These are phyloP conservation scores for Andrena trimmerana DNA, from an alignment of 2,888 invertebrate genomes.

Conservation along the genomic window DNA sequence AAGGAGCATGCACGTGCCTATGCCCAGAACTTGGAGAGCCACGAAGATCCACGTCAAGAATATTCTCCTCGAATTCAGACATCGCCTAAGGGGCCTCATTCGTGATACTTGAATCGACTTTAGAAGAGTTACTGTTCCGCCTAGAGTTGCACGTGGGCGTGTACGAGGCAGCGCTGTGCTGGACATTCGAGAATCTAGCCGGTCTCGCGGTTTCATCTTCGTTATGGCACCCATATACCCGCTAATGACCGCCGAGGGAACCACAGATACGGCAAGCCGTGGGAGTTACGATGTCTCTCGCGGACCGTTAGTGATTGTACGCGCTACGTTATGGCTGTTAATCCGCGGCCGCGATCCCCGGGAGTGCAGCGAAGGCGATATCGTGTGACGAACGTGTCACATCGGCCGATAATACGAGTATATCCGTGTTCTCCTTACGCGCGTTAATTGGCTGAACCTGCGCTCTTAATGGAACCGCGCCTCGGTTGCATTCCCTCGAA, in stretches of 20 bases:
- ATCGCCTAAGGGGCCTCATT: constrained; percentile 4
- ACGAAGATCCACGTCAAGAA: neutral
- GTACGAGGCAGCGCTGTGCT: constrained; percentile 14
- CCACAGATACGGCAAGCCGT: constrained; percentile 53
- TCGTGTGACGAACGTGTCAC: constrained; percentile 56
- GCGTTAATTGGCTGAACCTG: constrained; percentile 49
- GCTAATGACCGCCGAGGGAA: constrained; percentile 71
- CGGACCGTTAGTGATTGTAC: constrained; percentile 71
- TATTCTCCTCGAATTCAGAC: neutral
- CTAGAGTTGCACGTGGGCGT: constrained; percentile 31
- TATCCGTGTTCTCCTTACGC: constrained; percentile 28
- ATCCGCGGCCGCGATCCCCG: constrained; percentile 56
- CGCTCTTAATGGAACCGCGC: constrained; percentile 42
- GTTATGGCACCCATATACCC: constrained; percentile 69
- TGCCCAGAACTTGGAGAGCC: too few species aligned
- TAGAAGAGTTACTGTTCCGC: constrained; percentile 39
- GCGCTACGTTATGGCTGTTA: constrained; percentile 67
- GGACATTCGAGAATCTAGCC: constrained; percentile 39
- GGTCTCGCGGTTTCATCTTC: constrained; percentile 67
- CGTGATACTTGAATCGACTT: constrained; percentile 25
- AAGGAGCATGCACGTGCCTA: too few species aligned
- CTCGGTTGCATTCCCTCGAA: constrained; percentile 37
- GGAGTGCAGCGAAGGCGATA: constrained; percentile 56
- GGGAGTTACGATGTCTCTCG: constrained; percentile 70
- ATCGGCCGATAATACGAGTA: constrained; percentile 25